These are phyloP conservation scores for Rhynchophorus ferrugineus DNA, from an alignment of 1,140 invertebrate species.

Conservation along the genomic window DNA sequence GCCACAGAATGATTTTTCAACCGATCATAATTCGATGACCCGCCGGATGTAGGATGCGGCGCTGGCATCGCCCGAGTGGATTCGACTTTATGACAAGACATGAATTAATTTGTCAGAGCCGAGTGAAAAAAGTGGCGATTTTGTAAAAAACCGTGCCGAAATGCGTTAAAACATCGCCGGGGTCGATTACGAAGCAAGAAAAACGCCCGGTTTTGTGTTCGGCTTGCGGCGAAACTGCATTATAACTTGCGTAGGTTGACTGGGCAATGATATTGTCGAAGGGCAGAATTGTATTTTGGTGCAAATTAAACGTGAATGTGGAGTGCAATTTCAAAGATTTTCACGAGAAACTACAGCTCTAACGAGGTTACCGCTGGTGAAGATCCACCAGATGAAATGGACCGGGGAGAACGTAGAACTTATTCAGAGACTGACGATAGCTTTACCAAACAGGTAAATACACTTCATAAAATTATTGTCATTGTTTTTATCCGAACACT, in stretches of 20 bases:
- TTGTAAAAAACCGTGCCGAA: constrained; percentile 2
- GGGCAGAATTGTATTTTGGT: constrained; percentile 23
- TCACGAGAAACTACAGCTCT: constrained; percentile 28
- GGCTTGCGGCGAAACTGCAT: background rate
- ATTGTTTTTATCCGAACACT: too few species aligned
- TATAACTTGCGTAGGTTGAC: constrained; percentile 26
- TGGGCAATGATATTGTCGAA: constrained; percentile 31
- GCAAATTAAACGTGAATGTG: constrained; percentile 30
- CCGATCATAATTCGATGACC: background rate
- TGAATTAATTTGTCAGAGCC: constrained; percentile 10
- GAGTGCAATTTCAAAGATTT: constrained; percentile 33
- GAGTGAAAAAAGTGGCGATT: constrained; percentile 5
- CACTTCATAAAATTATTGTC: background rate
- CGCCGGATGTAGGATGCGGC: constrained; percentile 1
- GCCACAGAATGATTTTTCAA: constrained; percentile 1
- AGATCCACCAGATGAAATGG: constrained; percentile 23
- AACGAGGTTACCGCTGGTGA: constrained; percentile 22
- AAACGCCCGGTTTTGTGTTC: too few species aligned
- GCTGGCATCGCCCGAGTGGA: constrained; percentile 1
- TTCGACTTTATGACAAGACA: constrained; percentile 31
- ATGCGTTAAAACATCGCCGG: background rate
- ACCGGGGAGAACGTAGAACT: constrained; percentile 22
- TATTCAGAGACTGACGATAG: constrained; percentile 25
- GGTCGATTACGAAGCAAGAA: too few species aligned
- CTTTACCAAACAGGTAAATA: constrained; percentile 29